These are phyloP conservation scores for Orchesella cincta DNA, from an alignment of 1,140 invertebrate species.

Conservation along the genomic window DNA sequence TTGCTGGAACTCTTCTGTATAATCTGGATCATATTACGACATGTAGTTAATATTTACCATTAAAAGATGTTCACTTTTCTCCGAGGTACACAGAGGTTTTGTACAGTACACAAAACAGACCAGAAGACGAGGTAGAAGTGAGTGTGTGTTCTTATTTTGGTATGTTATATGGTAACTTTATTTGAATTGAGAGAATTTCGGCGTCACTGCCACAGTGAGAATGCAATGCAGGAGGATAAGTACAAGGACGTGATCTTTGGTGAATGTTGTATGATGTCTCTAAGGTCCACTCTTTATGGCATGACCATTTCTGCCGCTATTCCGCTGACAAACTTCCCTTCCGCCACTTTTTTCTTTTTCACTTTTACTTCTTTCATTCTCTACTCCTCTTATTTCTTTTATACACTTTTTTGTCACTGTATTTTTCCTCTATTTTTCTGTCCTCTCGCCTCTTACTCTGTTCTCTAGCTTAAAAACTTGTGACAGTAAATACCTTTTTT, in stretches of 20 bases:
- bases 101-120: no score
- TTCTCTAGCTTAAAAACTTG: neutral
- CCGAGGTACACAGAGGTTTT: no score
- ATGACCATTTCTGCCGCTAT: neutral
- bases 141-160: no score
- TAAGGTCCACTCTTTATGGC: neutral
- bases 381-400: neutral
- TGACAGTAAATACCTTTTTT: neutral
- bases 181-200: no score
- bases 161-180: no score
- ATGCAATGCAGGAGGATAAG: no score
- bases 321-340: slow-evolving; percentile 10
- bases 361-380: neutral
- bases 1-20: no score
- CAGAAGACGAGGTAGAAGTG: no score
- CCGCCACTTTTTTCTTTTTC: neutral
- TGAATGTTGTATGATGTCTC: slow-evolving; percentile 21
- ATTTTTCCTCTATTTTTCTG: neutral
- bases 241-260: neutral
- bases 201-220: no score
- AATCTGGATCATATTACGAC: no score
- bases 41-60: no score
- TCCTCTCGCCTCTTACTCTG: neutral
- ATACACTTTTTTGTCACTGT: slow-evolving; percentile 9
- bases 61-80: no score